Base-by-base conservation (phyloP, 1,140 invertebrate genomes). In the Drosophila ananassae region DNA sequence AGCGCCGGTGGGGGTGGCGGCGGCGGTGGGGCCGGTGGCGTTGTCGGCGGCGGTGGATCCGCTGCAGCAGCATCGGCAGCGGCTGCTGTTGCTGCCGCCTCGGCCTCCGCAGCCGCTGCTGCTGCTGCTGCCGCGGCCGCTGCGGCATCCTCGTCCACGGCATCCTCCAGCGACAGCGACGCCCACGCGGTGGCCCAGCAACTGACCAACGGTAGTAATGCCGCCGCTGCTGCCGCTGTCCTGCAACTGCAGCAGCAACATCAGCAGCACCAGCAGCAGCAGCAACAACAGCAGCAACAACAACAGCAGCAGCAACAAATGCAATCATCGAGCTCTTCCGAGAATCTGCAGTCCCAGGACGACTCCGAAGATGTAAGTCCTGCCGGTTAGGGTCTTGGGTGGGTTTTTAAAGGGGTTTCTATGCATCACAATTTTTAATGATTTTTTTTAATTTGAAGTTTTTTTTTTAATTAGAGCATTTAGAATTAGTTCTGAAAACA, bases 341-440 rank as follows among this genome's bases (percentile, higher is more conserved):
- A 91, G 83, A 91, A 90, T 90, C 77, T 91, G 46, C 89, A 90
- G 77, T 90, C 89, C 62, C 89, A 91, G 79, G 89, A 90, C 83
- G 89, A 90, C 81, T 90, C 82, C 55, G 89, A 90, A 84, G 89
- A 90, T 73, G 89, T 90, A 81, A 90, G 89, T 85, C 21, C 51
- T 17, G 13, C 12, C 10, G 10, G 34, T 3, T 2, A 37, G 12
- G 10, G 34, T 12, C 9, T n/a, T 6, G 13, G 39, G n/a, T n/a
- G 12, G 39, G n/a, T 13, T 41, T 41, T 17, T 3, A 10, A 34
- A 34, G 10, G 32, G 32, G 32, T 32, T 10, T 12, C 10, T 2
- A 37, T 0, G 10, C 3, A 12, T 10, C 34, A 37, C 12, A 3
- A n/a, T n/a, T 37, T 3, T 37, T 37, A 37, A 37, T 37, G 34